Evolutionary conservation across 2,113 vertebrate genomes (phyloP).

Genomic region (Cavia porcellus): DNA sequence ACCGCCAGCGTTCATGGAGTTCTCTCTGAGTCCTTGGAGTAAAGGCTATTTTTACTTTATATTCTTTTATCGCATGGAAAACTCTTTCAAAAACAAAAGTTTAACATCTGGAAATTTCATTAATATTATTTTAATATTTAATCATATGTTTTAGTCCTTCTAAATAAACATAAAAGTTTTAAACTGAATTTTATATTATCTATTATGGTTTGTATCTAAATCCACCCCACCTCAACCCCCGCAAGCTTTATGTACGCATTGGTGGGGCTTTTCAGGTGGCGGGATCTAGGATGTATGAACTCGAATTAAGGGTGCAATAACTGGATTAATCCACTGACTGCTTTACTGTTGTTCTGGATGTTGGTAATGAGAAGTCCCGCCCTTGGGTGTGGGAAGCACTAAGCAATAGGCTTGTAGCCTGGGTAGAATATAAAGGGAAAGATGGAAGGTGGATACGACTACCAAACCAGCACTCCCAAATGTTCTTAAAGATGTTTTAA

Average conservation of each 20-base stretch:
- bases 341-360: not conserved
- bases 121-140: conserved; percentile 52
- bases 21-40: too few species aligned
- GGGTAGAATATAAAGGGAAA: not conserved
- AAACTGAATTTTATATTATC: conserved; percentile 18
- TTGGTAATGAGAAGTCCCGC: not conserved
- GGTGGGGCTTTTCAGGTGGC: not conserved
- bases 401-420: not conserved
- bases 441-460: not conserved
- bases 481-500: not conserved
- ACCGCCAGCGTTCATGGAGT: too few species aligned
- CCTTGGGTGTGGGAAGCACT: not conserved
- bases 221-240: not conserved
- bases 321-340: not conserved
- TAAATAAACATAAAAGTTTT: conserved; percentile 20
- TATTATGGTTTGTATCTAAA: not conserved
- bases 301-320: not conserved
- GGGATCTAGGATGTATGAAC: not conserved
- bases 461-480: not conserved
- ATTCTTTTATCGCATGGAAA: too few species aligned
- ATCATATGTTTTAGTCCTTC: conserved; percentile 29
- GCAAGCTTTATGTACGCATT: not conserved
- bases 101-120: conserved; percentile 2
- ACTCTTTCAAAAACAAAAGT: not conserved
- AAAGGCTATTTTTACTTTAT: too few species aligned